These are phyloP conservation scores for Hapalemur alaotrensis DNA, from an alignment of 2,797 vertebrate genomes.

Conservation along the genomic window DNA sequence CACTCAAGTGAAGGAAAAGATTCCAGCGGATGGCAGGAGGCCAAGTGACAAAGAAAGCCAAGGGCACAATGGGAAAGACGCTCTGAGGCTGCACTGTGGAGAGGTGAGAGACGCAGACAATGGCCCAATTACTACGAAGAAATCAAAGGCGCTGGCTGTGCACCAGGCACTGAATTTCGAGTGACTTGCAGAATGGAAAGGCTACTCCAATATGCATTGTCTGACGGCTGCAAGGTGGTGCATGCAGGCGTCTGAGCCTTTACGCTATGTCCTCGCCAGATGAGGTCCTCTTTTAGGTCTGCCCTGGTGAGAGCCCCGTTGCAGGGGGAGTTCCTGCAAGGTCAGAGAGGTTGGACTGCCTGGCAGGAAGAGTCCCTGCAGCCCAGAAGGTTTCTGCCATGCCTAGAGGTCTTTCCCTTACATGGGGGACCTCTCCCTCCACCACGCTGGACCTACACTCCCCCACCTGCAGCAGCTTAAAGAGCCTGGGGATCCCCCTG, in stretches of 20 bases:
- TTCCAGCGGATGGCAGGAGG: constrained; percentile 8
- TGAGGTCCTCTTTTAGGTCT: not conserved
- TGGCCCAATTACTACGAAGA: constrained; percentile 18
- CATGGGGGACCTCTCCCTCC: not conserved
- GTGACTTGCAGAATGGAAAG: not conserved
- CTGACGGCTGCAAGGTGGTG: fast-evolving
- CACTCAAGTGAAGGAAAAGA: constrained; percentile 21
- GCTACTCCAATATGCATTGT: fast-evolving
- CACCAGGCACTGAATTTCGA: not conserved
- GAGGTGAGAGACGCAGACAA: not conserved
- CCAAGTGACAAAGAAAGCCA: constrained; percentile 32
- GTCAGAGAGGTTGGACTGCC: not conserved
- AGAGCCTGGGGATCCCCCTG: not conserved
- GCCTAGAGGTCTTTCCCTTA: not conserved
- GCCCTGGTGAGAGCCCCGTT: not conserved
- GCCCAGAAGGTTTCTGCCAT: not conserved
- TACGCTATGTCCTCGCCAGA: not conserved
- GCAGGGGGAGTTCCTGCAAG: not conserved
- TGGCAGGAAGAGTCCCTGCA: not conserved
- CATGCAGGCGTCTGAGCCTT: fast-evolving
- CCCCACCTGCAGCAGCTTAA: not conserved
- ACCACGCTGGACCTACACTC: not conserved
- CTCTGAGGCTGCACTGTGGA: not conserved
- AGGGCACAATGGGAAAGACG: not conserved
- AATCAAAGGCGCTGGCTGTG: not conserved